Evolutionary conservation across 37 sponge, comb jelly and placozoan genomes (phyloP), one percentile per base, ranked within the genome.

Genomic region (Haliclona indistincta): DNA sequence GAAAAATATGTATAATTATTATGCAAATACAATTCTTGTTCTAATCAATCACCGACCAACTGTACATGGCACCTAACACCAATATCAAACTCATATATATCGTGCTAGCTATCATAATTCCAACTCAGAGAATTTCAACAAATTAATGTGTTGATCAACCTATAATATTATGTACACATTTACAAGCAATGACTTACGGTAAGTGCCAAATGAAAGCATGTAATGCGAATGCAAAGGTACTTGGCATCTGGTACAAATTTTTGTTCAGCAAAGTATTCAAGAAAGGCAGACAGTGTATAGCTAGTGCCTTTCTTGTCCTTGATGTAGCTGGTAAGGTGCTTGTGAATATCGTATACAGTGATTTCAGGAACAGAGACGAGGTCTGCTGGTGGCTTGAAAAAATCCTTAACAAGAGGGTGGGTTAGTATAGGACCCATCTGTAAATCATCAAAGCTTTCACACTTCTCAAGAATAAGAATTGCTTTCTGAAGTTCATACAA

Each of bases 181-280:
- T n/a, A n/a, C n/a, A n/a, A n/a, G n/a, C n/a, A n/a, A 42, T 32
- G 6, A 22, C 32, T 44, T 69, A 86, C 88, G 64, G 58, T 56
- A 37, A 87, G 37, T 8, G 77, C 70, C 4, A 87, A 52, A 19
- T 74, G 80, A 69, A 81, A 76, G 38, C 81, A 75, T 17, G 71
- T 55, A 17, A 87, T 70, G n/a, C 81, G 63, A 34, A 87, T 47
- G 44, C 88, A 87, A 25, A 87, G 54, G 43, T 87, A 75, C 1
- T 75, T n/a, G 53, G 73, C 35, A 43, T 44, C 36, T 10, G 52
- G 52, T 22, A 36, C 2, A 4, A 32, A 64, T 23, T 30, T 33
- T 35, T 39, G 53, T 26, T 74, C 55, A 8, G 40, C 45, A 35
- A 87, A 6, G 64, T 56, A 81, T 25, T 79, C 71, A 11, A 87